A percentile compares a stretch with the other conserved stretches of the same genome.
phyloP scores from a whole-genome alignment of 2,113 vertebrate genomes.

The Esox niger region DNA sequence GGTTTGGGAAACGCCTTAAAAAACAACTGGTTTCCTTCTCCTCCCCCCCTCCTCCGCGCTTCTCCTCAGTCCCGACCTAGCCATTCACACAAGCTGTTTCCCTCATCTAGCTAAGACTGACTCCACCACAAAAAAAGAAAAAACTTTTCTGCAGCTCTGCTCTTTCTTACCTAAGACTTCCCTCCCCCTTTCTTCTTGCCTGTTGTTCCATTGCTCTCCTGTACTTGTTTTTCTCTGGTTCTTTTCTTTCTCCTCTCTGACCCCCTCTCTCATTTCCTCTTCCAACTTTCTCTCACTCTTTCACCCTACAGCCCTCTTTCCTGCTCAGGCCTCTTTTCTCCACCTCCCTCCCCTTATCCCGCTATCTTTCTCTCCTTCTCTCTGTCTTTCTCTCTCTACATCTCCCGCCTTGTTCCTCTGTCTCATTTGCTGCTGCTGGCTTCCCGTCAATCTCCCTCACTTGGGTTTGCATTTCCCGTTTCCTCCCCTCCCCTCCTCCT shows the following conservation, averaged over 20 bases:
- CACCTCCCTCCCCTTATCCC: conserved; percentile 26
- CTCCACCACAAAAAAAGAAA: conserved; percentile 48
- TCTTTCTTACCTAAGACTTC: conserved; percentile 41
- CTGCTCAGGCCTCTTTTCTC: conserved; percentile 56
- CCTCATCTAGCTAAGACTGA: conserved; percentile 66
- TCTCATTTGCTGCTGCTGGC: conserved; percentile 16
- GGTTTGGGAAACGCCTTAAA: conserved; percentile 53
- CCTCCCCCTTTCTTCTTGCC: conserved; percentile 44
- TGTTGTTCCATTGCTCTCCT: conserved; percentile 58
- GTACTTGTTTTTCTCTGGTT: conserved; percentile 49
- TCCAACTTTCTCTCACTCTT: conserved; percentile 53
- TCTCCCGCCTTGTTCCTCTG: conserved; percentile 10
- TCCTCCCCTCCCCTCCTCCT: conserved; percentile 40
- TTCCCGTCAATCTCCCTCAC: conserved; percentile 14
- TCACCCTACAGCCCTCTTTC: conserved; percentile 56
- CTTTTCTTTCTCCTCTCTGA: conserved; percentile 32
- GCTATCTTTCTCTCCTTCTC: background rate
- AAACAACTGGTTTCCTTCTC: conserved; percentile 62
- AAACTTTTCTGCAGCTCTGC: conserved; percentile 63
- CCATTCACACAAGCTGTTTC: conserved; percentile 74
- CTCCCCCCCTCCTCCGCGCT: conserved; percentile 51
- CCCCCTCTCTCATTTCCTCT: conserved; percentile 39
- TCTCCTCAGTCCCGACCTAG: conserved; percentile 47
- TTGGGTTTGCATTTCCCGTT: conserved; percentile 61
- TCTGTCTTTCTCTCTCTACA: conserved; percentile 38